Base-by-base conservation (phyloP, 2,797 vertebrate genomes). In the Florisuga fusca region DNA sequence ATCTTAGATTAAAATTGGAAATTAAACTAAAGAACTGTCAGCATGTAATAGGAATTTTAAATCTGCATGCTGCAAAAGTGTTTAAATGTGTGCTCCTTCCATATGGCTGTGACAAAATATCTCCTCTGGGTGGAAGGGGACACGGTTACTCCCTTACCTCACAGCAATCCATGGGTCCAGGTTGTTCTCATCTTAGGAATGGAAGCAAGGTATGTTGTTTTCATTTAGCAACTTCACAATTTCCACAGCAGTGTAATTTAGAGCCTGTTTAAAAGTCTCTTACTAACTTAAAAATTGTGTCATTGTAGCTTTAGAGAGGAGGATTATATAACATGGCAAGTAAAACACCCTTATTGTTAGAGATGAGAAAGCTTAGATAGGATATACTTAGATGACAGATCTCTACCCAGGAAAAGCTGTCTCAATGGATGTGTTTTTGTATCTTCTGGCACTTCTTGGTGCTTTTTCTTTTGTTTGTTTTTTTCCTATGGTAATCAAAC, bases 311-410 rank as follows among this genome's bases (percentile, higher is more conserved):
- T 90, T 90, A 38, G 26, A 31, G 86, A 84, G n/a, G 53, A 54
- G 64, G 67, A 15, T 95, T 95, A 92, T 87, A 23, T 93, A 95
- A 94, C 79, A 6, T 5, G 15, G 68, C 57, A 80, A 93, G 90
- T 87, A 64, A 59, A 92, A n/a, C 15, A 16, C 46, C 81, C 64
- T 83, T 68, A 59, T 74, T 94, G 86, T 76, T 87, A 68, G 31
- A 75, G 84, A 89, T 92, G 83, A 93, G 91, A 73, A 91, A 82
- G 80, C 92, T 95, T 91, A 94, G 80, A 20, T 41, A 59, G 80
- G 80, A 73, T 95, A 36, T 90, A 88, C 80, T 84, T 90, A 79
- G 86, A 57, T 46, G 86, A 77, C 72, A 89, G 61, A 77, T 87
- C 80, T 51, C 45, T 95, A 26, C 20, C 41, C 29, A 25, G 86